A percentile compares a stretch with the other conserved stretches of the same genome.
Evolutionary conservation across 2,888 invertebrate species (phyloP).

Genomic region (Resseliella maxima): DNA sequence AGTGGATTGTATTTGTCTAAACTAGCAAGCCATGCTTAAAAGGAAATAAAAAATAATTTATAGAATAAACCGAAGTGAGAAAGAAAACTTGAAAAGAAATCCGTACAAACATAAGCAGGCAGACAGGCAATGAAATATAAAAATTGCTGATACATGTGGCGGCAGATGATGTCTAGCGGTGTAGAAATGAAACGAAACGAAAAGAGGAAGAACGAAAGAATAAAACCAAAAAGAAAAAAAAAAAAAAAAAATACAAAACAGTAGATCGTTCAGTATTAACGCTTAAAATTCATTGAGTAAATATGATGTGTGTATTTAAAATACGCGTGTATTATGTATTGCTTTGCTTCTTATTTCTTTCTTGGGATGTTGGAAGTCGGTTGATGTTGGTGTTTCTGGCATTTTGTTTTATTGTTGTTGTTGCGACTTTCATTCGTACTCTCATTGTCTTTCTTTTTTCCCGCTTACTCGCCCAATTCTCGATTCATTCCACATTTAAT

Average conservation of each 20-base stretch:
- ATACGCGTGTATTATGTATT: conserved; percentile 36
- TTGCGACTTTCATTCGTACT: not conserved
- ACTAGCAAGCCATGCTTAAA: not conserved
- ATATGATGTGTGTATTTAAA: conserved; percentile 42
- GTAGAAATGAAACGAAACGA: conserved; percentile 1
- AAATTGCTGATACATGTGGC: conserved; percentile 46
- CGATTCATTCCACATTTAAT: not conserved
- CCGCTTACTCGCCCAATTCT: not conserved
- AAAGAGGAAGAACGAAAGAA: not conserved
- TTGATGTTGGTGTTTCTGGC: not conserved
- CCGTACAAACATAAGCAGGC: not conserved
- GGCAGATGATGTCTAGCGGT: conserved; percentile 49
- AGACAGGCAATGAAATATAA: not conserved
- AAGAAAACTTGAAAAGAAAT: not conserved
- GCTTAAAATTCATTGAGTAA: conserved; percentile 54
- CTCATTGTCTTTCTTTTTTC: not conserved
- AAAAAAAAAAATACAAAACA: not conserved
- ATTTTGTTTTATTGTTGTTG: not conserved
- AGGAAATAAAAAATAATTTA: not conserved
- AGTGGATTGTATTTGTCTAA: not conserved
- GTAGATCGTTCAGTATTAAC: conserved; percentile 39
- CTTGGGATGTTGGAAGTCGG: conserved; percentile 4
- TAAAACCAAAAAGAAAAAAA: not conserved
- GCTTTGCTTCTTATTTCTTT: conserved; percentile 28
- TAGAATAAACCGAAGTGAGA: not conserved